Evolutionary conservation across 2,888 invertebrate species (phyloP), one percentile per base, ranked within the genome.

Genomic region (Oithona nana): DNA sequence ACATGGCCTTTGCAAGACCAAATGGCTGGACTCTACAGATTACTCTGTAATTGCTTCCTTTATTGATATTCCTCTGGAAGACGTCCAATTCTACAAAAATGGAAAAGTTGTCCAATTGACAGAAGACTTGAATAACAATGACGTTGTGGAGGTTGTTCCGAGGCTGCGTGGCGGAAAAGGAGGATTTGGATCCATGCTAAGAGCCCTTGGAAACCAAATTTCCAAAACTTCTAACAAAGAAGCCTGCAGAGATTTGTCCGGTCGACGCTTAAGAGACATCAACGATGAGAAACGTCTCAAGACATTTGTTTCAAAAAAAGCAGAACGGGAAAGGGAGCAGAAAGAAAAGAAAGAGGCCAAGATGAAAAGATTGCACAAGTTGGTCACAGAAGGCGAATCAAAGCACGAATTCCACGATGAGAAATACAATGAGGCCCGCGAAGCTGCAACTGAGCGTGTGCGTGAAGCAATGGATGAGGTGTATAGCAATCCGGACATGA

Each of bases 161-260:
- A 28, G 61, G 16, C 52, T 65, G 11, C 3, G 22, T n/a, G 67
- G 67, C 4, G 67, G 67, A 0, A 67, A 67, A 59, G 67, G 67
- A n/a, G 80, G 80, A 13, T 98, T 99, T 74, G 98, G 98, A 0
- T 97, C 97, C 0, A 93, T 98, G 92, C 75, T 99, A 16, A 80
- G 97, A 66, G 94, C 98, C 0, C 97, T 98, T 72, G 67, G 67
- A 39, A 66, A 66, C 29, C 67, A 67, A 30, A 67, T 67, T 51
- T 66, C 66, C 49, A 66, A 66, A 48, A 67, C 67, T 2, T 67
- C 68, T n/a, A 68, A 68, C 56, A 71, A 75, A 64, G 67, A 67
- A 31, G 67, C 66, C 3, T 67, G 95, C 70, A 78, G 98, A 65
- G 97, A 99, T 74, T 76, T 98, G 28, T 95, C 93, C 71, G 98